phyloP scores from a whole-genome alignment of 2,113 vertebrate genomes.

The Himantopus leucocephalus region DNA sequence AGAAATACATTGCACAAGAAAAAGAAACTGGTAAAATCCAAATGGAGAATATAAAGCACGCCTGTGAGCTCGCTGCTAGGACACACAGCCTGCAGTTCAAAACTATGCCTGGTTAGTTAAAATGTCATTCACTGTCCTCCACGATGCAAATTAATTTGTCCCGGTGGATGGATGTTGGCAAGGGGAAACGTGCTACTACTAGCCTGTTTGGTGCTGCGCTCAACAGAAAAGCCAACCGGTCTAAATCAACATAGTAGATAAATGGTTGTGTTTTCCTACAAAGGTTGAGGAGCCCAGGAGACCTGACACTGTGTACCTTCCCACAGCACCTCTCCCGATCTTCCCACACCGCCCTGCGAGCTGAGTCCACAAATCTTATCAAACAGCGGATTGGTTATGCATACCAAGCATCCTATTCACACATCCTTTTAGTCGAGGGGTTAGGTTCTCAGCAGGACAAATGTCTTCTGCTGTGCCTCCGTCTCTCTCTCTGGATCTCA shows the following conservation, averaged over 20 bases:
- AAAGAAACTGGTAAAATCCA: neutral
- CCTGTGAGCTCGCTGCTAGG: slow-evolving; percentile 8
- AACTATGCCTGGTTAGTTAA: neutral
- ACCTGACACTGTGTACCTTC: neutral
- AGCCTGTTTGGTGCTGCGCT: neutral
- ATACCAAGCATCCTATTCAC: neutral
- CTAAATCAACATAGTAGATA: neutral
- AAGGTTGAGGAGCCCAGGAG: neutral
- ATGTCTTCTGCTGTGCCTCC: neutral
- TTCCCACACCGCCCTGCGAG: neutral
- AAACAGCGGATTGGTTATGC: neutral
- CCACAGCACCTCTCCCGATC: neutral
- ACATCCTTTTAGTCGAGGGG: neutral
- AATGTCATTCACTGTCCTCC: neutral
- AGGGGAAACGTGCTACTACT: neutral
- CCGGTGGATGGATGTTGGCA: neutral
- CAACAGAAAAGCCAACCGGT: neutral
- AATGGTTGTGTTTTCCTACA: neutral
- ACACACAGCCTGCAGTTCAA: neutral
- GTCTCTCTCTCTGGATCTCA: neutral
- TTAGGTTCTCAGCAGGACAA: neutral
- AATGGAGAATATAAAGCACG: neutral
- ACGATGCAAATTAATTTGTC: neutral
- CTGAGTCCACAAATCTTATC: neutral
- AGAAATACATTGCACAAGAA: neutral